Conservation (phyloP, 2,113 vertebrate species). For the Bothrops jararaca region DNA sequence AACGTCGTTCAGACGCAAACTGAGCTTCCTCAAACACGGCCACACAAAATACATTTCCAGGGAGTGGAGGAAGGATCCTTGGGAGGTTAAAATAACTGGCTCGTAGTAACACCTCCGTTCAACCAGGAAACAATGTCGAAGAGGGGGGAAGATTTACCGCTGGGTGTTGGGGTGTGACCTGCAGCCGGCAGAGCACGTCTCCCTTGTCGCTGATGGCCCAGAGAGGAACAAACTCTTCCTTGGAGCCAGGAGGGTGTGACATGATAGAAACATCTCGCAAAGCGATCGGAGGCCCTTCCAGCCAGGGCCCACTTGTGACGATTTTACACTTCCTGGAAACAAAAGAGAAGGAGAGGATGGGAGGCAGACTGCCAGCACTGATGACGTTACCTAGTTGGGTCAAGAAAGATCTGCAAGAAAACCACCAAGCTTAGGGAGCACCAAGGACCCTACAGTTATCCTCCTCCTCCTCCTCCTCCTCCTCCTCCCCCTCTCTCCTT, state of each 20-base stretch:
- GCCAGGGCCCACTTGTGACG: constrained; percentile 91
- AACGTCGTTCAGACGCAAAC: too few species aligned
- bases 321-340: constrained; percentile 87
- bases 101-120: neutral
- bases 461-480: too few species aligned
- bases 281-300: constrained; percentile 85
- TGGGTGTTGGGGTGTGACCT: constrained; percentile 81
- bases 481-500: neutral
- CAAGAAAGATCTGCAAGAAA: neutral
- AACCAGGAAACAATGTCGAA: neutral
- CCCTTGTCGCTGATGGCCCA: constrained; percentile 97
- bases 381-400: neutral
- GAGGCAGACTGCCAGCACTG: neutral
- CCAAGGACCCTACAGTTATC: neutral
- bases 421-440: neutral
- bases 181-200: constrained; percentile 91
- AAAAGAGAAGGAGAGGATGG: neutral
- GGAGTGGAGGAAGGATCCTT: too few species aligned
- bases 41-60: too few species aligned
- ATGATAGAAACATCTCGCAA: constrained; percentile 89
- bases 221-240: constrained; percentile 74
- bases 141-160: constrained; percentile 74
- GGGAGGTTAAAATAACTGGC: too few species aligned
- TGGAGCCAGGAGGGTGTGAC: constrained; percentile 64
- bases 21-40: too few species aligned